phyloP scores from a whole-genome alignment of 2,797 vertebrate species.

The Lindbergichthys nudifrons region DNA sequence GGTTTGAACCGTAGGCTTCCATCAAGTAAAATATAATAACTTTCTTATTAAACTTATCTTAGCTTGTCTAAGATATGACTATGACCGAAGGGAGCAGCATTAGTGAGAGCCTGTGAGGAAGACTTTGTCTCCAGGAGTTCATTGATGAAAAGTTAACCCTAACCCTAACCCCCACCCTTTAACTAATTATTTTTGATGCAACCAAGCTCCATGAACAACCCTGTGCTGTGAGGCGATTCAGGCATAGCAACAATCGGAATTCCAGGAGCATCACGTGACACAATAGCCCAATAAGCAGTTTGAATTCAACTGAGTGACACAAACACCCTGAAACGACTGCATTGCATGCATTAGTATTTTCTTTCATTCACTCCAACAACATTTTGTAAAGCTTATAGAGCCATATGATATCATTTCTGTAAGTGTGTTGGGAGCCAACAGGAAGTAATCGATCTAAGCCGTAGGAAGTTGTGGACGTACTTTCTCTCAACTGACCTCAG shows the following conservation, averaged over 20 bases:
- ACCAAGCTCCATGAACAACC: neutral
- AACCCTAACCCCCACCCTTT: too few relatives aligned
- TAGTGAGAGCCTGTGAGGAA: neutral
- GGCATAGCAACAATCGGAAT: neutral
- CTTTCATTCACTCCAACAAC: neutral
- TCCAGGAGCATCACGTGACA: neutral
- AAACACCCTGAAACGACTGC: neutral
- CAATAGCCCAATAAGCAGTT: neutral
- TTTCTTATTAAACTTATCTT: neutral
- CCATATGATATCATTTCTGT: neutral
- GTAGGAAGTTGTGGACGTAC: neutral
- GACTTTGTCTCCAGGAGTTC: neutral
- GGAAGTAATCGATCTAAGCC: neutral
- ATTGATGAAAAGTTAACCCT: neutral
- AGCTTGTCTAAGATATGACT: neutral
- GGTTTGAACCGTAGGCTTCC: conserved; percentile 6
- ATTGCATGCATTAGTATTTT: neutral
- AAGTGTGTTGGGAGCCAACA: neutral
- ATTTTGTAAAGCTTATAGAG: neutral
- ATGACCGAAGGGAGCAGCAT: neutral
- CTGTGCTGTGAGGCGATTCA: neutral
- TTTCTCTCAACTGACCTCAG: neutral
- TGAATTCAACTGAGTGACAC: neutral
- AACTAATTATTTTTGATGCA: neutral
- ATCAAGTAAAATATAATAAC: conserved; percentile 5